Percentiles rank a stretch among this genome's conserved stretches.
Conservation (phyloP, 1,140 invertebrate genomes). For the Leptinotarsa lineolata region DNA sequence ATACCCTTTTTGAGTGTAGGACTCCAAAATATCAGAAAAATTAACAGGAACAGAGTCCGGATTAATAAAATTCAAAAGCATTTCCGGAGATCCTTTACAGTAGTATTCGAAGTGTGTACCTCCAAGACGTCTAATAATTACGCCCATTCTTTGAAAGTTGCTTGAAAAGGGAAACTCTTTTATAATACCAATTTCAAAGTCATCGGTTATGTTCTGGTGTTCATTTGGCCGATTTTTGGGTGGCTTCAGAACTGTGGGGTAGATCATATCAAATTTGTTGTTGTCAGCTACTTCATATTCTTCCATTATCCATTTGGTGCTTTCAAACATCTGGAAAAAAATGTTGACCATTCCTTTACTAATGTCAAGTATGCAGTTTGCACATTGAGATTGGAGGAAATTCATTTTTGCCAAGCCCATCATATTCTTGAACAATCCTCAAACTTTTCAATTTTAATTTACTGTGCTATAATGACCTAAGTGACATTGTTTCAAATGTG, state of each 20-base stretch:
- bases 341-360: too few species aligned
- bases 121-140: constrained; percentile 76
- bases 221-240: constrained; percentile 49
- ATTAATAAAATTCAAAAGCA: constrained; percentile 67
- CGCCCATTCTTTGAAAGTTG: constrained; percentile 87
- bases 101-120: constrained; percentile 76
- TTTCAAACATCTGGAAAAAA: constrained; percentile 77
- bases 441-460: too few species aligned
- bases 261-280: constrained; percentile 76
- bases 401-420: too few species aligned
- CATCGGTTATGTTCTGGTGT: constrained; percentile 36
- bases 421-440: too few species aligned
- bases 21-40: constrained; percentile 71
- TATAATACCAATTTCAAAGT: constrained; percentile 75
- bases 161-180: constrained; percentile 94
- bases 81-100: constrained; percentile 94
- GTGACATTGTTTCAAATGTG: too few species aligned
- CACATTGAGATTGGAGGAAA: too few species aligned
- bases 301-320: constrained; percentile 75
- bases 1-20: constrained; percentile 86
- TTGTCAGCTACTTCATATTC: constrained; percentile 73
- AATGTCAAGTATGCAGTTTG: too few species aligned
- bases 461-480: too few species aligned
- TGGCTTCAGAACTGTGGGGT: constrained; percentile 77
- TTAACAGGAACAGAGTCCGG: constrained; percentile 68